These are phyloP conservation scores for Melierax canorus DNA, from an alignment of 2,113 vertebrate species.

Conservation along the genomic window DNA sequence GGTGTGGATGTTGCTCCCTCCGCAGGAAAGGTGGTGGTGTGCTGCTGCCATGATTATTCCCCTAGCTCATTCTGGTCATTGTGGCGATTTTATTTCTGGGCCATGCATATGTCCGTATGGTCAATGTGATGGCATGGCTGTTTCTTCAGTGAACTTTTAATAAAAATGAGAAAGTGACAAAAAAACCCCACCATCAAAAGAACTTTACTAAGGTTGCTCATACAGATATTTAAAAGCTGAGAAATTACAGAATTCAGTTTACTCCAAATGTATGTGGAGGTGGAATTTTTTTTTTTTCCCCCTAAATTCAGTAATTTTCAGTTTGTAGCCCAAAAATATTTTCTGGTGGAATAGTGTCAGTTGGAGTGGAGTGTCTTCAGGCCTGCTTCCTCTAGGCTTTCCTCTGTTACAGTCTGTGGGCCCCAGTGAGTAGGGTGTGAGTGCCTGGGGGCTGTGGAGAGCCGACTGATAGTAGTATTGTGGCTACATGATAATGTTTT, in stretches of 20 bases:
- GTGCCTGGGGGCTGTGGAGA: background rate
- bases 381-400: background rate
- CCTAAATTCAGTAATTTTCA: background rate
- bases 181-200: background rate
- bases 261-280: background rate
- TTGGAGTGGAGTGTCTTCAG: background rate
- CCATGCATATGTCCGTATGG: accelerated
- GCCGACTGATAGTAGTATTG: background rate
- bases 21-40: background rate
- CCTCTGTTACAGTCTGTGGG: background rate
- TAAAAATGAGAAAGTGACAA: background rate
- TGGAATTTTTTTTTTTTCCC: background rate
- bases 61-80: background rate
- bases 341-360: background rate
- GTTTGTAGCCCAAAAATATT: background rate
- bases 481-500: background rate
- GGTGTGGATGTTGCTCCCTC: background rate
- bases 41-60: background rate
- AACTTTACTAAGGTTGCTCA: background rate
- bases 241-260: background rate
- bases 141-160: background rate
- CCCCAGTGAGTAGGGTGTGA: background rate
- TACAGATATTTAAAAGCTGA: background rate
- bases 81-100: background rate
- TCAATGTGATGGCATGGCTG: accelerated